A percentile compares a stretch with the other conserved stretches of the same genome.
Conservation (phyloP, 2,888 invertebrate genomes). For the Germaria angustata region DNA sequence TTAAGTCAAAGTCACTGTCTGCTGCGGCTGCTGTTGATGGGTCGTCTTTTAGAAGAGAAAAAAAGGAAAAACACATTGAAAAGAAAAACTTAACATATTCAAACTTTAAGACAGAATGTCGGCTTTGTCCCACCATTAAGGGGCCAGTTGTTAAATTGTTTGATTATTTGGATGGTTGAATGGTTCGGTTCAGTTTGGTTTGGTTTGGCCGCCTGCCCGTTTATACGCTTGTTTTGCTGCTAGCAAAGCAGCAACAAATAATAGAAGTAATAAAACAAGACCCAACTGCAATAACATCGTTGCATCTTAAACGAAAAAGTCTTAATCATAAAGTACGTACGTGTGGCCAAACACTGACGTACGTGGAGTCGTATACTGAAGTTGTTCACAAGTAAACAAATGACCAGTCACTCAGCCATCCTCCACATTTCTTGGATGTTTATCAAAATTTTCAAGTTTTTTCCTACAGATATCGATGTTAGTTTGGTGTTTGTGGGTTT, state of each 20-base stretch:
- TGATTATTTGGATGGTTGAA: slow-evolving; percentile 43
- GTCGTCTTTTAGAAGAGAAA: slow-evolving; percentile 16
- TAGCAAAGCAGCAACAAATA: not conserved
- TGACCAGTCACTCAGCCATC: not conserved
- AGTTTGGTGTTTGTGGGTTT: not conserved
- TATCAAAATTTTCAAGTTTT: slow-evolving; percentile 32
- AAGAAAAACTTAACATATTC: not conserved
- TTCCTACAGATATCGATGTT: not conserved
- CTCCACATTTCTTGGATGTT: slow-evolving; percentile 52
- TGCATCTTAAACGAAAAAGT: slow-evolving; percentile 47
- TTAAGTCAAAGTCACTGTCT: slow-evolving; percentile 62
- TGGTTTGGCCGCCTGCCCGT: slow-evolving; percentile 25
- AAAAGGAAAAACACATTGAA: not conserved
- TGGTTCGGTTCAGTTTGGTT: slow-evolving; percentile 31
- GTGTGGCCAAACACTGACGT: not conserved
- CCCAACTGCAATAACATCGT: slow-evolving; percentile 13
- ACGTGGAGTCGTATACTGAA: not conserved
- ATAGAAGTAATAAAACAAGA: not conserved
- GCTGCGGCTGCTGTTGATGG: slow-evolving; percentile 35
- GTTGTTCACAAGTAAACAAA: not conserved
- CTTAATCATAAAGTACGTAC: slow-evolving; percentile 53
- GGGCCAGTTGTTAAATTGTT: slow-evolving; percentile 11
- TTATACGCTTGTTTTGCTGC: slow-evolving; percentile 40
- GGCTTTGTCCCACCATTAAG: slow-evolving; percentile 6
- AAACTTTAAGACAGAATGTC: not conserved